phyloP scores from a whole-genome alignment of 1,140 invertebrate species.

The Hycleus cichorii region DNA sequence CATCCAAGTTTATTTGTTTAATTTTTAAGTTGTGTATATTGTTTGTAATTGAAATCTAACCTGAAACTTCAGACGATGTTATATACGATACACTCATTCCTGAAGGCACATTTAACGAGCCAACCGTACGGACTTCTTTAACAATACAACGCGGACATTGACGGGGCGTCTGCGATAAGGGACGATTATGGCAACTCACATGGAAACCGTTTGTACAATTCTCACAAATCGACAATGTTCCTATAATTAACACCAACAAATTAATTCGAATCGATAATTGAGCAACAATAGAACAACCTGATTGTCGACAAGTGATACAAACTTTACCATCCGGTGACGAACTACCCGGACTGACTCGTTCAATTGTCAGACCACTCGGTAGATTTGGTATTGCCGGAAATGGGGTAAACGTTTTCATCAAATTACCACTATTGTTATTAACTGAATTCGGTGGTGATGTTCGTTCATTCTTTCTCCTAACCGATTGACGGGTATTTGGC shows the following conservation, averaged over 20 bases:
- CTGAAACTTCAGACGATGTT: constrained; percentile 28
- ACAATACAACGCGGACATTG: constrained; percentile 36
- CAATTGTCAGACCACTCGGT: constrained; percentile 37
- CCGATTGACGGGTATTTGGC: constrained; percentile 46
- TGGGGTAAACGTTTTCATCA: constrained; percentile 17
- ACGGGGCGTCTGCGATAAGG: constrained; percentile 31
- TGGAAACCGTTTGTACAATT: constrained; percentile 47
- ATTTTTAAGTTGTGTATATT: too few relatives aligned
- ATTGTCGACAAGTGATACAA: constrained; percentile 44
- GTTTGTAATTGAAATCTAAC: constrained; percentile 21
- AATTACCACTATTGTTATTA: background rate
- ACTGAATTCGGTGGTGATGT: constrained; percentile 26
- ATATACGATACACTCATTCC: constrained; percentile 33
- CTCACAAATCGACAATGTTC: constrained; percentile 44
- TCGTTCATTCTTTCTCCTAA: constrained; percentile 37
- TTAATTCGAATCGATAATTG: background rate
- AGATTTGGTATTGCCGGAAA: constrained; percentile 34
- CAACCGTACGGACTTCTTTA: constrained; percentile 28
- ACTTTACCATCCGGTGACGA: constrained; percentile 43
- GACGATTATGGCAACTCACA: constrained; percentile 45
- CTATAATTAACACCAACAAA: constrained; percentile 30
- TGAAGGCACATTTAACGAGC: constrained; percentile 27
- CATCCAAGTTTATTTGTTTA: too few relatives aligned
- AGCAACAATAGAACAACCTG: constrained; percentile 8
- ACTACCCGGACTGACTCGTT: constrained; percentile 38